These are phyloP conservation scores for Anguilla marmorata DNA, from an alignment of 2,797 vertebrate species.

Conservation along the genomic window DNA sequence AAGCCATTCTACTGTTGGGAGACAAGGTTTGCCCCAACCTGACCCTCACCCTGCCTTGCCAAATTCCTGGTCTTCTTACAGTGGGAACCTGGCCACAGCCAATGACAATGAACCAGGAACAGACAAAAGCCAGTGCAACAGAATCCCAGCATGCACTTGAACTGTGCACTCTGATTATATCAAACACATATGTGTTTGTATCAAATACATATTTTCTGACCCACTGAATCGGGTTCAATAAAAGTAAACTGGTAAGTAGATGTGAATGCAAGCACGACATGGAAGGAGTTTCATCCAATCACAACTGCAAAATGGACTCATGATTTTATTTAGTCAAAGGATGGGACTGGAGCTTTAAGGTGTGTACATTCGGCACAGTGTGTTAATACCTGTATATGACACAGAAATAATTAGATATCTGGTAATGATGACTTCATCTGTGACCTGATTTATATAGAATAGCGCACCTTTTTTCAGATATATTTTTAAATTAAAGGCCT, in stretches of 20 bases:
- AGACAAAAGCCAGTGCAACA: not conserved
- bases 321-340: not conserved
- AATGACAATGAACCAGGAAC: not conserved
- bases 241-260: not conserved
- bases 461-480: not conserved
- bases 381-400: not conserved
- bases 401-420: not conserved
- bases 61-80: not conserved
- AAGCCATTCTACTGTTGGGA: conserved; percentile 6
- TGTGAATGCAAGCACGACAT: not conserved
- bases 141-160: not conserved
- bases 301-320: not conserved
- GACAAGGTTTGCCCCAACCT: not conserved
- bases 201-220: not conserved
- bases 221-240: not conserved
- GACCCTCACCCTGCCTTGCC: not conserved
- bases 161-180: not conserved
- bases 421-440: not conserved
- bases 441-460: not conserved
- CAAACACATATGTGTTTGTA: not conserved
- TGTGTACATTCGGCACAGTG: not conserved
- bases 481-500: no score
- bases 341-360: not conserved
- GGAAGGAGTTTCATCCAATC: not conserved
- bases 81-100: not conserved